Conservation (phyloP, 2,888 invertebrate species). For the Emmelina monodactyla region DNA sequence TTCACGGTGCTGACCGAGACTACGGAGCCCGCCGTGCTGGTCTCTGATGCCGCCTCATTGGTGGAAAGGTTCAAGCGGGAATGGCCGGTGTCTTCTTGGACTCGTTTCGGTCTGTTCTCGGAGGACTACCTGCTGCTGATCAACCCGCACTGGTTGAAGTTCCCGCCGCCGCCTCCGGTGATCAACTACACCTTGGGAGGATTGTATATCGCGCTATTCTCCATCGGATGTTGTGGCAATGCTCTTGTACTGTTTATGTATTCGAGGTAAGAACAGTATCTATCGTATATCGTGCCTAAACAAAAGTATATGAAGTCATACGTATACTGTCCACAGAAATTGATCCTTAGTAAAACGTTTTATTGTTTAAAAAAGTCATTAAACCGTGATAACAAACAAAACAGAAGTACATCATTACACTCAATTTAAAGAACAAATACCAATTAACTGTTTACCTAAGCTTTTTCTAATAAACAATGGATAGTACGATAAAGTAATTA, state of each 20-base stretch:
- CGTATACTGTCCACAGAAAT: not conserved
- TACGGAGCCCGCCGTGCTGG: not conserved
- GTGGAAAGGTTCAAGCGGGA: conserved; percentile 34
- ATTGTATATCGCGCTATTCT: conserved; percentile 69
- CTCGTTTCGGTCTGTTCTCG: conserved; percentile 56
- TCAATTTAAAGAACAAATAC: no score
- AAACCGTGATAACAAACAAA: no score
- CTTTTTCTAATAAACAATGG: no score
- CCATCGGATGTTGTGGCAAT: conserved; percentile 73
- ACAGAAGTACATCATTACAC: no score
- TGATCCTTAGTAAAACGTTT: no score
- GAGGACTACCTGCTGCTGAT: conserved; percentile 65
- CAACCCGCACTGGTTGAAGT: conserved; percentile 75
- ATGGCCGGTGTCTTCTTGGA: conserved; percentile 61
- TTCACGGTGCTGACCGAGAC: conserved; percentile 2
- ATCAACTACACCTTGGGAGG: conserved; percentile 69
- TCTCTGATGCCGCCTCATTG: conserved; percentile 11
- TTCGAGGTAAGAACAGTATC: conserved; percentile 63
- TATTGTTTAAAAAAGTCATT: no score
- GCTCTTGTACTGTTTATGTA: conserved; percentile 76
- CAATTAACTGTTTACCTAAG: no score
- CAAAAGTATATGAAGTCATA: not conserved
- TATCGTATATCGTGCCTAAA: not conserved
- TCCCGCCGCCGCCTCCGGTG: conserved; percentile 65
- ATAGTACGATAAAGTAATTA: no score